Percentiles rank a stretch among this genome's conserved stretches.
Conservation (phyloP, 2,888 invertebrate genomes). For the Microplitis deprimator region DNA sequence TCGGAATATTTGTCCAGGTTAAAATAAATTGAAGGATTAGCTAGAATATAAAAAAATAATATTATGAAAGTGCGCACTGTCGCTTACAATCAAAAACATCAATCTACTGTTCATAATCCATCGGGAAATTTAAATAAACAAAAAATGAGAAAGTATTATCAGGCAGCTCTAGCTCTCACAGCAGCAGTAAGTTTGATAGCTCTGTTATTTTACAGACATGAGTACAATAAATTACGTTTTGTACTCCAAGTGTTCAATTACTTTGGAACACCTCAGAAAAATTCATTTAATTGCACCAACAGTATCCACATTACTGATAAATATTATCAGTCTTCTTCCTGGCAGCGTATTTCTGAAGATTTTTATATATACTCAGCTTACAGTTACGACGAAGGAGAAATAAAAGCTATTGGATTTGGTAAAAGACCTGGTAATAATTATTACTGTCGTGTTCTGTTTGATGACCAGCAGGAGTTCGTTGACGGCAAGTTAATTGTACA, state of each 20-base stretch:
- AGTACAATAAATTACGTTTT: slow-evolving; percentile 87
- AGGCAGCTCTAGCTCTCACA: slow-evolving; percentile 80
- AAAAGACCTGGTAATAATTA: slow-evolving; percentile 75
- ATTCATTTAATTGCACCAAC: slow-evolving; percentile 67
- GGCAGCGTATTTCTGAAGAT: slow-evolving; percentile 78
- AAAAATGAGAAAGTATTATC: slow-evolving; percentile 87
- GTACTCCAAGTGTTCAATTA: slow-evolving; percentile 89
- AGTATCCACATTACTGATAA: slow-evolving; percentile 69
- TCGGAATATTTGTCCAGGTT: neutral
- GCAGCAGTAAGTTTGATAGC: slow-evolving; percentile 82
- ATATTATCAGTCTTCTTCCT: slow-evolving; percentile 77
- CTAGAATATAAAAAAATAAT: neutral
- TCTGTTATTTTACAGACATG: slow-evolving; percentile 86
- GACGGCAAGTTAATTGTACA: slow-evolving; percentile 71
- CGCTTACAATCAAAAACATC: neutral
- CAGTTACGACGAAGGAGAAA: slow-evolving; percentile 74
- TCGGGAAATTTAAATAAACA: neutral
- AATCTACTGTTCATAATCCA: neutral
- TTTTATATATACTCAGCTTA: slow-evolving; percentile 81
- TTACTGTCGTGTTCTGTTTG: slow-evolving; percentile 80
- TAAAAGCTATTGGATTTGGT: slow-evolving; percentile 78
- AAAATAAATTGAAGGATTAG: neutral
- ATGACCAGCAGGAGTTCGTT: slow-evolving; percentile 74
- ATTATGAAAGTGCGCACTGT: neutral
- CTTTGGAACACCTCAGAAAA: slow-evolving; percentile 79